Base-by-base conservation (phyloP, 1,140 invertebrate species). In the Caerostris extrusa region DNA sequence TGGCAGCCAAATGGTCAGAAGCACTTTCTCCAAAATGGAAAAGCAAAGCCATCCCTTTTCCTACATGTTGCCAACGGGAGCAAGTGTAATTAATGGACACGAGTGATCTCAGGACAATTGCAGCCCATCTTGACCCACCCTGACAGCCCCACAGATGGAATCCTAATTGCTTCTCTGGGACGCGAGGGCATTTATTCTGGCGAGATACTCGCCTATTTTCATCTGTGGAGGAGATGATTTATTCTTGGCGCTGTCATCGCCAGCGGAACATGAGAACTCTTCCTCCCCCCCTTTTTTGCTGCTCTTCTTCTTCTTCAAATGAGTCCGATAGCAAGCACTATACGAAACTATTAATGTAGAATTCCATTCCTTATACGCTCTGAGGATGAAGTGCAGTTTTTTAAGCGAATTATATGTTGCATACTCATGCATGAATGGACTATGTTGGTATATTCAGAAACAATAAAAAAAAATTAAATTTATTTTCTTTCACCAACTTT, bases 61-160 rank as follows among this genome's bases (percentile, higher is more conserved):
- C 34, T 34, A 34, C 19, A n/a, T 34, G 34, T 50, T 34, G 34
- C 7, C 34, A 7, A 77, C 34, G 5, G n/a, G 69, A 77, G 34
- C 19, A 34, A 12, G 19, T 34, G 71, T 77, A 77, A 77, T 77
- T 34, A 83, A 83, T 83, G 53, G 82, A 56, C 53, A 58, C 8
- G 14, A 83, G 82, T 83, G 56, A 57, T 58, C 82, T 57, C 82
- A 7, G 82, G 56, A 83, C 82, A 83, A 83, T 56, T 57, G 56
- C 82, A 83, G 82, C 53, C 19, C 82, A 83, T 57, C 82, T 83
- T 83, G 53, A 56, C 82, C 82, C 19, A 6, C n/a, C 82, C 82
- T 83, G 56, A 58, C 82, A 83, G 82, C 56, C 53, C 56, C 82
- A 83, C 82, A 83, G 56, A 83, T 83, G 82, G 82, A 83, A 83